Percentiles rank a stretch among this genome's conserved stretches.
phyloP scores from a whole-genome alignment of 2,888 invertebrate genomes.

The Bellardia pandia region DNA sequence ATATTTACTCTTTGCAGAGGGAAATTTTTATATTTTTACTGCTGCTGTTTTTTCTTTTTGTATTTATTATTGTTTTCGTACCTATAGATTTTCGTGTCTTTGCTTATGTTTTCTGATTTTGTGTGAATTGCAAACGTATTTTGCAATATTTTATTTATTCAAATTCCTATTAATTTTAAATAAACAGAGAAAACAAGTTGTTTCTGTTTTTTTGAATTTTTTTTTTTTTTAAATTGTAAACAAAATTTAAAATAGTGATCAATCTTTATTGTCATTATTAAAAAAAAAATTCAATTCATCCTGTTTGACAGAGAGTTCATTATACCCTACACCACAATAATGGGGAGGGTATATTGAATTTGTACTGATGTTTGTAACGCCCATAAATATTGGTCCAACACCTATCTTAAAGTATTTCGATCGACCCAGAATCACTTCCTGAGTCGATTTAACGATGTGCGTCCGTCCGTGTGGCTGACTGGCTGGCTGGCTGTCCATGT shows the following conservation, averaged over 20 bases:
- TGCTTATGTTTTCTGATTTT: background rate
- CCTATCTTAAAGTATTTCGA: too few species aligned
- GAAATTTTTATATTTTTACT: constrained; percentile 17
- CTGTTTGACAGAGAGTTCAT: background rate
- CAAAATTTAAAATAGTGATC: constrained; percentile 4
- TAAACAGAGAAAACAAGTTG: constrained; percentile 6
- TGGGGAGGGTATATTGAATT: too few species aligned
- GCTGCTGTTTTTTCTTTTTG: background rate
- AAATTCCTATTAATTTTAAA: constrained; percentile 8
- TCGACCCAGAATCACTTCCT: too few species aligned
- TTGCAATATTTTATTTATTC: constrained; percentile 1
- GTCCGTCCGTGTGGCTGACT: too few species aligned
- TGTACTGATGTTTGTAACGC: too few species aligned
- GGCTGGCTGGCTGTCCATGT: too few species aligned
- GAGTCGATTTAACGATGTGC: too few species aligned
- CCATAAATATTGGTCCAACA: too few species aligned
- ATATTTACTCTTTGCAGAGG: background rate
- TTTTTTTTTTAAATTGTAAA: constrained; percentile 14
- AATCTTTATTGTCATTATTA: constrained; percentile 42
- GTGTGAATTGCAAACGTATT: constrained; percentile 25
- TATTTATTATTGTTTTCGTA: background rate
- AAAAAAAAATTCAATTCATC: background rate
- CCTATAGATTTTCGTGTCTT: background rate
- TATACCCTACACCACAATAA: too few species aligned
- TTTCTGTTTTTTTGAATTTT: constrained; percentile 16